These are phyloP conservation scores for Nephrotoma flavescens DNA, from an alignment of 2,888 invertebrate species.

Conservation along the genomic window DNA sequence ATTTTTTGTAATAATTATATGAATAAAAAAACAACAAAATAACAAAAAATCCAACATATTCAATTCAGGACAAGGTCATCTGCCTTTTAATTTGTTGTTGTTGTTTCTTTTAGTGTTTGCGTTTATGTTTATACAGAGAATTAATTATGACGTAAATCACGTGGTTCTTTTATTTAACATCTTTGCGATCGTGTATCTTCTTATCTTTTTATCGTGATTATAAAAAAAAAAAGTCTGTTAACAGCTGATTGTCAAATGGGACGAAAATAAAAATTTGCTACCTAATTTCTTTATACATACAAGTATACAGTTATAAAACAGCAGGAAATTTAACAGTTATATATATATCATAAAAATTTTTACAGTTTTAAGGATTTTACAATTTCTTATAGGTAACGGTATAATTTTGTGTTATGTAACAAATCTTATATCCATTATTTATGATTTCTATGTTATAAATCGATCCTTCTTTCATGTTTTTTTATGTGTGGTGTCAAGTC, in stretches of 20 bases:
- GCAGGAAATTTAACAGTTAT: not conserved
- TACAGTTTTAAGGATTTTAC: not conserved
- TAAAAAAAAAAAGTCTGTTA: not conserved
- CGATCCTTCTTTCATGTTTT: not conserved
- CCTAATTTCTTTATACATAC: not conserved
- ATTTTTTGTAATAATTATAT: not conserved
- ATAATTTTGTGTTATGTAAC: not conserved
- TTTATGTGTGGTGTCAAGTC: not conserved
- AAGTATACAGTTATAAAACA: not conserved
- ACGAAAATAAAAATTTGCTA: not conserved
- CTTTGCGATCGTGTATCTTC: not conserved
- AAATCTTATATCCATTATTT: not conserved
- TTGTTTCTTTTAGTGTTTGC: not conserved
- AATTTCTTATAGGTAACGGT: not conserved
- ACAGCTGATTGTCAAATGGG: not conserved
- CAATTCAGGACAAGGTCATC: constrained; percentile 6
- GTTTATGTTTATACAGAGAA: not conserved
- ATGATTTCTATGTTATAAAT: not conserved
- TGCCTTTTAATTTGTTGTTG: not conserved
- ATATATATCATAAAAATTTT: not conserved
- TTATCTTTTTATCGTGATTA: not conserved
- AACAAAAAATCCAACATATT: not conserved
- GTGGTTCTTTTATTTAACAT: not conserved
- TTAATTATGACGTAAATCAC: not conserved
- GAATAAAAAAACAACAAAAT: not conserved